Evolutionary conservation across 2,888 invertebrate genomes (phyloP).

Genomic region (Drosophila anomelani): DNA sequence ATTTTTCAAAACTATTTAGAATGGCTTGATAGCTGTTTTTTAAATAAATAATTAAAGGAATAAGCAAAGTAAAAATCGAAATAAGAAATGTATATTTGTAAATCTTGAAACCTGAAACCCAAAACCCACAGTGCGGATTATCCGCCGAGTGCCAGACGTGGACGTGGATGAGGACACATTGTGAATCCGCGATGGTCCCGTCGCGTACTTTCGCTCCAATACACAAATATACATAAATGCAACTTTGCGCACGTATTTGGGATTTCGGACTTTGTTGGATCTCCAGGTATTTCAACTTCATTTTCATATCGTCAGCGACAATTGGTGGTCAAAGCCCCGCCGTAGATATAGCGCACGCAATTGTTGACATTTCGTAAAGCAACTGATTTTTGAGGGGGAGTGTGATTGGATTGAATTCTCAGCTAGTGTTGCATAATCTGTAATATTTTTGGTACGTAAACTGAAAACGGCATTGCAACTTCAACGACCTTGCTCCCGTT

Average conservation of each 20-base stretch:
- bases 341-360: neutral
- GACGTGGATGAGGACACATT: conserved; percentile 19
- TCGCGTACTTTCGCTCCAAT: conserved; percentile 51
- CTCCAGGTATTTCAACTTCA: conserved; percentile 56
- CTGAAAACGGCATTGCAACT: conserved; percentile 31
- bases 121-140: conserved; percentile 42
- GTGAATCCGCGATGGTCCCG: conserved; percentile 41
- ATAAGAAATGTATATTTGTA: neutral
- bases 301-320: conserved; percentile 54
- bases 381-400: conserved; percentile 24
- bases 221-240: conserved; percentile 61
- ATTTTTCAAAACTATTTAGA: neutral
- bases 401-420: conserved; percentile 10
- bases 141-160: conserved; percentile 15
- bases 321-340: conserved; percentile 37
- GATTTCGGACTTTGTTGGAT: conserved; percentile 61
- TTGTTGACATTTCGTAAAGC: conserved; percentile 58
- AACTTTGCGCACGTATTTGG: conserved; percentile 72
- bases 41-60: neutral
- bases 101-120: neutral
- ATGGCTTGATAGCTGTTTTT: neutral
- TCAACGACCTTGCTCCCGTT: conserved; percentile 72
- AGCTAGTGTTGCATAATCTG: conserved; percentile 60
- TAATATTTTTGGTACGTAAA: conserved; percentile 33
- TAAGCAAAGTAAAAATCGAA: neutral